Evolutionary conservation across 2,113 vertebrate species (phyloP).

Genomic region (Pollimyrus isidori): DNA sequence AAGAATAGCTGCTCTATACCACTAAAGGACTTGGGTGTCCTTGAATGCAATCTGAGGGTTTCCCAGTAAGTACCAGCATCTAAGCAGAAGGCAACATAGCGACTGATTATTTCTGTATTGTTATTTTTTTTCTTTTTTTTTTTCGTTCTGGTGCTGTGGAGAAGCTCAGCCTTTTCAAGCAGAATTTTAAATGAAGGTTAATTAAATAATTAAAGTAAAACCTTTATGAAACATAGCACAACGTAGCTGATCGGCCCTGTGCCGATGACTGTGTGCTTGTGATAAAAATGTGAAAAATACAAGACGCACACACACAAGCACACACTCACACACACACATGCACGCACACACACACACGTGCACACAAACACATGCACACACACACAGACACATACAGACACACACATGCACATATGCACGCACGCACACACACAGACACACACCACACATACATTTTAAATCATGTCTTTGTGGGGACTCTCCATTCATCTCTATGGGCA

Average conservation of each 20-base stretch:
- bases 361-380: too few species aligned
- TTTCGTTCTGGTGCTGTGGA: background rate
- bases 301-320: background rate
- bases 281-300: background rate
- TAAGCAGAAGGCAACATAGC: background rate
- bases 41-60: background rate
- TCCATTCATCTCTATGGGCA: too few species aligned
- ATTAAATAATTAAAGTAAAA: background rate
- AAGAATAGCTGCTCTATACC: background rate
- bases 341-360: too few species aligned
- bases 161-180: background rate
- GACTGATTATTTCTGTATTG: background rate
- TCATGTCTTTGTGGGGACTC: too few species aligned
- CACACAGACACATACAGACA: too few species aligned
- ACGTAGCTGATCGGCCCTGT: background rate
- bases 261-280: background rate
- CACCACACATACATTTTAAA: background rate
- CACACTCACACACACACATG: too few species aligned
- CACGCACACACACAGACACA: background rate
- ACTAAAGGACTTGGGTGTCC: background rate
- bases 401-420: too few species aligned
- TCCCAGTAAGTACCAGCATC: background rate
- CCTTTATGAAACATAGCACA: background rate
- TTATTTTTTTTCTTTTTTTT: background rate
- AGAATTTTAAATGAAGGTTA: background rate